Evolutionary conservation across 2,797 vertebrate genomes (phyloP), one percentile per base, ranked within the genome.

Genomic region (Helarctos malayanus): DNA sequence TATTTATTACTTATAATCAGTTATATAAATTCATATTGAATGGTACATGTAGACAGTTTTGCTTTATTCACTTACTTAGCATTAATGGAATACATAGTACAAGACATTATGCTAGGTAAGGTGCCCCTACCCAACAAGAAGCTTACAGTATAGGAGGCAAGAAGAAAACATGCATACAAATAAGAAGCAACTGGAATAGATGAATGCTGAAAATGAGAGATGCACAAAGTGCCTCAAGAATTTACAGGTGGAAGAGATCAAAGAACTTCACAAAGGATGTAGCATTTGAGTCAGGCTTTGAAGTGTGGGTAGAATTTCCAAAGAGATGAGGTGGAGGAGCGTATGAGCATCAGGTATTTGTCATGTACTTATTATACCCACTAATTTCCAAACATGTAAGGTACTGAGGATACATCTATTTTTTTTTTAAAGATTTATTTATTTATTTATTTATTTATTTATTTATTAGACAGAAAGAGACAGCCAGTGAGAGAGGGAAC

Each of bases 31-130:
- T 73, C 54, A 76, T 25, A 56, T 56, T 81, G 25, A 25, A 25
- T 49, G 76, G 65, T 35, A 45, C 52, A 57, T 54, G 6, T 93
- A 75, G 45, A 25, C 11, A 86, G 25, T 69, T 92, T 81, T 15
- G 7, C 65, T 95, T 95, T 87, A 91, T 91, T 87, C 27, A 32
- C n/a, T 92, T 89, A 82, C 47, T 86, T 89, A 54, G 47, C 29
- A 73, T 73, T 86, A 87, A 82, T 69, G 35, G 54, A 82, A 57
- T 52, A 68, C 5, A 56, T 7, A 32, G 21, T 73, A 54, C 23
- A 93, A 97, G 45, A 8, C 19, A 68, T 68, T 69, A 21, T 57
- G 32, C 83, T 87, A 61, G 45, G 15, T 56, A 68, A 83, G 32
- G 11, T 86, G 32, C 79, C 57, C 52, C 32, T 71, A 68, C 25